These are phyloP conservation scores for Syndactyla subalaris DNA, from an alignment of 2,797 vertebrate species.

Conservation along the genomic window DNA sequence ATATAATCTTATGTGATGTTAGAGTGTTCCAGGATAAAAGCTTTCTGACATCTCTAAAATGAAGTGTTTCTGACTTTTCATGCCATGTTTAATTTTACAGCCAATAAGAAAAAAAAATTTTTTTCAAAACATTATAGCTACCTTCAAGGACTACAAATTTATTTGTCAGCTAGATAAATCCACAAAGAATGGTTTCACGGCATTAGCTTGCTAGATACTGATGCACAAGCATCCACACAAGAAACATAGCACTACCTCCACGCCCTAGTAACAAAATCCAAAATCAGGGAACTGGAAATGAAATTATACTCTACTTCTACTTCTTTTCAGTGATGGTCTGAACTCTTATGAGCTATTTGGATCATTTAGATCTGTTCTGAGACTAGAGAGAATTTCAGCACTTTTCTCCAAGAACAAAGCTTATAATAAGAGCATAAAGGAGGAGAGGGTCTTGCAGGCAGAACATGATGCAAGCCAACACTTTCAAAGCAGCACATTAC, in stretches of 20 bases:
- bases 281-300: neutral
- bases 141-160: neutral
- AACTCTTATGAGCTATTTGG: neutral
- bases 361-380: neutral
- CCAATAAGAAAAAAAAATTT: neutral
- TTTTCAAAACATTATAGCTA: neutral
- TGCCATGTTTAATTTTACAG: neutral
- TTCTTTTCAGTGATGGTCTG: neutral
- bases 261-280: neutral
- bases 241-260: neutral
- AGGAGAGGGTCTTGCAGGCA: neutral
- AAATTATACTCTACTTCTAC: neutral
- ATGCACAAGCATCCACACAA: neutral
- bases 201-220: neutral
- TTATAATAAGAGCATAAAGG: neutral
- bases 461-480: neutral
- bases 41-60: conserved; percentile 9
- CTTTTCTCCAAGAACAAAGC: neutral
- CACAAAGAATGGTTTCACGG: neutral
- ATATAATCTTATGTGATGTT: neutral
- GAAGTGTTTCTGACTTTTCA: neutral
- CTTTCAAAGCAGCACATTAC: neutral
- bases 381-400: neutral
- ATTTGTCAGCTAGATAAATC: neutral
- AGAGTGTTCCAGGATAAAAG: neutral